Base-by-base conservation (phyloP, 2,888 invertebrate species). In the Orthonevra nobilis region DNA sequence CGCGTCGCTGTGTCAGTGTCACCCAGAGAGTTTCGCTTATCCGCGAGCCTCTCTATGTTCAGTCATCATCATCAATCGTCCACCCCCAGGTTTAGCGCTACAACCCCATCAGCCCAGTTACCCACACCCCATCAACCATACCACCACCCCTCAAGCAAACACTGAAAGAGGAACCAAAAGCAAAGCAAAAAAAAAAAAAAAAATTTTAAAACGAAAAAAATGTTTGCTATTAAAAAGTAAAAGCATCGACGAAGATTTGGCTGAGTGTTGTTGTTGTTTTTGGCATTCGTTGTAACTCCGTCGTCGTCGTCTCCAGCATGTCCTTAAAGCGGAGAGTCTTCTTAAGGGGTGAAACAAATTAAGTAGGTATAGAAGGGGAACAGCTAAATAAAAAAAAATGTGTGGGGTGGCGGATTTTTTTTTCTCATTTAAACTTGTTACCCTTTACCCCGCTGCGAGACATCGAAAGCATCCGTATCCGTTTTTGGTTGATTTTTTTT, bases 151-250 rank as follows among this genome's bases (percentile, higher is more conserved):
- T 63, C 56, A 48, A n/a, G 48, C 42, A 75, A 56, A 75, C 56
- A 56, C 26, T 26, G 14, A 40, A 42, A 64, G 64, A 52, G 60
- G 58, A 10, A 74, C 42, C 2, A 36, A 34, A n/a, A 61, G 46
- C n/a, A n/a, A n/a, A n/a, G n/a, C n/a, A n/a, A n/a, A n/a, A n/a
- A n/a, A n/a, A n/a, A n/a, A n/a, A 58, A 10, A 42, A 63, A 44
- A 63, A 66, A 64, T 50, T 52, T 60, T 64, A 58, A 64, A 52
- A 50, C 44, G 63, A 69, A 72, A 77, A 79, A 79, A 79, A 73
- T 73, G 66, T 73, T 79, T 73, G 79, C 79, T 73, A 79, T 79
- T 79, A 79, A 79, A 79, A 79, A 73, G 72, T 72, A 79, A 79
- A 79, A 79, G 79, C 79, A 72, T 79, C 61, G 61, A 23, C 66